These are phyloP conservation scores for Chironomus riparius DNA, from an alignment of 2,888 invertebrate genomes.

Conservation along the genomic window DNA sequence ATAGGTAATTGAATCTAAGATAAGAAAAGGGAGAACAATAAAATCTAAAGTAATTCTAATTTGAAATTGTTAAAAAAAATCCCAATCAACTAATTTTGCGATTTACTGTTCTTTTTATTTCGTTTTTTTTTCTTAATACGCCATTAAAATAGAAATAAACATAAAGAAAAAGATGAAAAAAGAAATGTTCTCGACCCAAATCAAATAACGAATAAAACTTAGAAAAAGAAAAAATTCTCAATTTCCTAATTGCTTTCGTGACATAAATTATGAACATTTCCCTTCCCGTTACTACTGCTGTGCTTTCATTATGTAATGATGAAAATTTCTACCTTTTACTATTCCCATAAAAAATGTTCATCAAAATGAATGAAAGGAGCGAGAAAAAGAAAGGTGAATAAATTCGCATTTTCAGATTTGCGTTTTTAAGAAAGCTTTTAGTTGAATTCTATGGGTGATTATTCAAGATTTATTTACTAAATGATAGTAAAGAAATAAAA, in stretches of 20 bases:
- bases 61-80: no score
- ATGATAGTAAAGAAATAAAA: background rate
- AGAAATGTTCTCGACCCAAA: background rate
- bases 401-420: conserved; percentile 17
- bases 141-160: no score
- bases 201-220: background rate
- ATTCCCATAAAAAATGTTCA: background rate
- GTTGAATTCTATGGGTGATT: conserved; percentile 13
- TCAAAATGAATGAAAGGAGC: background rate
- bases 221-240: background rate
- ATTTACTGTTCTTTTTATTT: no score
- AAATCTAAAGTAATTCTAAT: no score
- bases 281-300: background rate
- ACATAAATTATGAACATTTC: conserved; percentile 2
- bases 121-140: no score
- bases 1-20: no score
- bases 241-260: background rate
- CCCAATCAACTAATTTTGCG: no score
- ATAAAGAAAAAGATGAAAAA: background rate
- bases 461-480: conserved; percentile 22
- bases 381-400: background rate
- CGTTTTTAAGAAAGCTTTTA: conserved; percentile 24
- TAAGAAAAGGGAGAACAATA: no score
- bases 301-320: no score
- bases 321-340: background rate